These are phyloP conservation scores for Agrotis exclamationis DNA, from an alignment of 2,888 invertebrate genomes.

Conservation along the genomic window DNA sequence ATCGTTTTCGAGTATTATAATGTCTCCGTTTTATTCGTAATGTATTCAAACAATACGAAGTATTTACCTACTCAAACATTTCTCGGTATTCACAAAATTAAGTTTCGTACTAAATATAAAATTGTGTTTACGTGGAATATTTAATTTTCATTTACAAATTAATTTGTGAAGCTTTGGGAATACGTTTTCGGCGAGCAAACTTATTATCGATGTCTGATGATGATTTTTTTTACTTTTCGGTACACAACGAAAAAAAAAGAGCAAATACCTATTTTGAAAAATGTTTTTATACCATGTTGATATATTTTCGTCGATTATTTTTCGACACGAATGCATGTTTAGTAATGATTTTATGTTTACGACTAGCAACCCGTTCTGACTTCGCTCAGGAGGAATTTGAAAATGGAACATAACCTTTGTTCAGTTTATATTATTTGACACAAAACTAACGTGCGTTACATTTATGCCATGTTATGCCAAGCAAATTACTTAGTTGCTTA, in stretches of 20 bases:
- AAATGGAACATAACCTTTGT: too few species aligned
- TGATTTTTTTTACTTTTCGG: neutral
- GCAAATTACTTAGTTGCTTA: neutral
- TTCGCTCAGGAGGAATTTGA: too few species aligned
- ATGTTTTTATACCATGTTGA: neutral
- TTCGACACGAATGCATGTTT: neutral
- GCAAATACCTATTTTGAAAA: neutral
- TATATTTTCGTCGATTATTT: neutral
- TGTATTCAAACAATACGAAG: constrained; percentile 14
- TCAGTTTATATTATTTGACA: neutral
- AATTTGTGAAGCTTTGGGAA: constrained; percentile 19
- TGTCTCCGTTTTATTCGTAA: neutral
- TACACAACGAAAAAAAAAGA: neutral
- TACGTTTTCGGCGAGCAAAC: constrained; percentile 2
- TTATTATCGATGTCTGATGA: constrained; percentile 1
- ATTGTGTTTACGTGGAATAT: constrained; percentile 18
- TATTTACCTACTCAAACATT: neutral
- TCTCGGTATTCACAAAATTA: constrained; percentile 20
- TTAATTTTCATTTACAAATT: constrained; percentile 31
- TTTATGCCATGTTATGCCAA: neutral
- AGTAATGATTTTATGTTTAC: too few species aligned
- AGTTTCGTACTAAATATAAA: neutral
- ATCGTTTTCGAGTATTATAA: neutral
- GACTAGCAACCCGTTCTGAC: too few species aligned
- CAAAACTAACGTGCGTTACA: neutral